Conservation (phyloP, 2,113 vertebrate genomes). For the Sebastes schlegelii region DNA sequence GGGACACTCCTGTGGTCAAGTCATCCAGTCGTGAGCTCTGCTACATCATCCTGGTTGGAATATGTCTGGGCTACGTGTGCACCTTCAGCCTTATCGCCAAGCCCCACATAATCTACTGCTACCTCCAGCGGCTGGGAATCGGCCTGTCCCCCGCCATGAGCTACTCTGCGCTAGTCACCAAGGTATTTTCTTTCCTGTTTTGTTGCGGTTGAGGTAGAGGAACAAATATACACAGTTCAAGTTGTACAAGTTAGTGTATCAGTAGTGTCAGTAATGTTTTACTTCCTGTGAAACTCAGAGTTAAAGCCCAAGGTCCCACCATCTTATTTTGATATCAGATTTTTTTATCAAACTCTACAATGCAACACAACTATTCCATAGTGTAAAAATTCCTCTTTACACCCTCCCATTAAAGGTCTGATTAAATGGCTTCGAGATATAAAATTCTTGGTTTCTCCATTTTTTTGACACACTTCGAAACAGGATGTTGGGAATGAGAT, state of each 20-base stretch:
- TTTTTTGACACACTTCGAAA: neutral
- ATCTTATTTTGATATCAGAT: neutral
- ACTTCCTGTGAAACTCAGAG: slow-evolving; percentile 9
- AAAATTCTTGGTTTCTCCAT: neutral
- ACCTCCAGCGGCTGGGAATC: slow-evolving; percentile 95
- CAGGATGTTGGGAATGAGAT: neutral
- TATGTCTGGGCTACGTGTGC: slow-evolving; percentile 95
- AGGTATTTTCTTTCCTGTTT: slow-evolving; percentile 70
- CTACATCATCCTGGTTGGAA: slow-evolving; percentile 97
- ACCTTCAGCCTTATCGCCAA: slow-evolving; percentile 98
- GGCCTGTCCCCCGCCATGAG: slow-evolving; percentile 99
- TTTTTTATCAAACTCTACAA: neutral
- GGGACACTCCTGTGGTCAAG: slow-evolving; percentile 97
- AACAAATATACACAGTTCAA: neutral
- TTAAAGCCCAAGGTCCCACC: neutral
- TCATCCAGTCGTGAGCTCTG: slow-evolving; percentile 98
- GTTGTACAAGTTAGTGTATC: neutral
- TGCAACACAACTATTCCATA: neutral
- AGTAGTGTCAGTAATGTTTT: neutral
- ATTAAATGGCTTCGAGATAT: neutral
- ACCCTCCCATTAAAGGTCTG: neutral
- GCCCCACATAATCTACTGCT: slow-evolving; percentile 94
- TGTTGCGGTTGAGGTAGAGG: neutral
- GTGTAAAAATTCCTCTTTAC: neutral
- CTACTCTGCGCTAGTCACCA: slow-evolving; percentile 97